A percentile compares a stretch with the other conserved stretches of the same genome.
Evolutionary conservation across 2,113 vertebrate genomes (phyloP).

Genomic region (Poeciliopsis prolifica): DNA sequence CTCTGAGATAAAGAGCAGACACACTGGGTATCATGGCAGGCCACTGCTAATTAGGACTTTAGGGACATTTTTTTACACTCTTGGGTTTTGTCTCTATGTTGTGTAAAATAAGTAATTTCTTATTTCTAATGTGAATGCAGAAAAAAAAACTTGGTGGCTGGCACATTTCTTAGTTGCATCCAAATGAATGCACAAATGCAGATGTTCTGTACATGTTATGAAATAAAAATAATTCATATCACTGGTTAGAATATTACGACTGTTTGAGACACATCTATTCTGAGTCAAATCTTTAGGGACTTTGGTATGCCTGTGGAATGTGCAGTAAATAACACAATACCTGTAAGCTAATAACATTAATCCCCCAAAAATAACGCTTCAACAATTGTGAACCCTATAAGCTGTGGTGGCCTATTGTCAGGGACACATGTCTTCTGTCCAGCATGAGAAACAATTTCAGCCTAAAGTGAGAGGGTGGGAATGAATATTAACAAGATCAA

Average conservation of each 20-base stretch:
- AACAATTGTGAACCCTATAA: constrained; percentile 13
- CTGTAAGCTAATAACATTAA: constrained; percentile 40
- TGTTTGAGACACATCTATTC: constrained; percentile 29
- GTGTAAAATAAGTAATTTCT: no score
- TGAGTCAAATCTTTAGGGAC: constrained; percentile 33
- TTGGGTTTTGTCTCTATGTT: no score
- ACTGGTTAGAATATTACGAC: background rate
- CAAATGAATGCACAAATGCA: background rate
- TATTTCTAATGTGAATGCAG: no score
- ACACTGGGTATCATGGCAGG: background rate
- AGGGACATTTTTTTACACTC: no score
- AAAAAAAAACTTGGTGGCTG: no score
- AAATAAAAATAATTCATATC: no score
- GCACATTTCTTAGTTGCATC: background rate
- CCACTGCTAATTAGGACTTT: background rate
- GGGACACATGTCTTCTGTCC: constrained; percentile 22
- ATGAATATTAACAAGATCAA: constrained; percentile 34
- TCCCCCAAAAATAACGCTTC: constrained; percentile 14
- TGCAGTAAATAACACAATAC: constrained; percentile 24
- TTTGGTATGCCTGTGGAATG: constrained; percentile 21
- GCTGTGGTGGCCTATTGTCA: constrained; percentile 18
- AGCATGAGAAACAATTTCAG: constrained; percentile 19
- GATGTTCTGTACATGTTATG: background rate
- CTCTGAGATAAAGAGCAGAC: background rate
- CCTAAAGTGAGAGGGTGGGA: constrained; percentile 10